Evolutionary conservation across 1,140 invertebrate genomes (phyloP).

Genomic region (Drosophila subpulchrella): DNA sequence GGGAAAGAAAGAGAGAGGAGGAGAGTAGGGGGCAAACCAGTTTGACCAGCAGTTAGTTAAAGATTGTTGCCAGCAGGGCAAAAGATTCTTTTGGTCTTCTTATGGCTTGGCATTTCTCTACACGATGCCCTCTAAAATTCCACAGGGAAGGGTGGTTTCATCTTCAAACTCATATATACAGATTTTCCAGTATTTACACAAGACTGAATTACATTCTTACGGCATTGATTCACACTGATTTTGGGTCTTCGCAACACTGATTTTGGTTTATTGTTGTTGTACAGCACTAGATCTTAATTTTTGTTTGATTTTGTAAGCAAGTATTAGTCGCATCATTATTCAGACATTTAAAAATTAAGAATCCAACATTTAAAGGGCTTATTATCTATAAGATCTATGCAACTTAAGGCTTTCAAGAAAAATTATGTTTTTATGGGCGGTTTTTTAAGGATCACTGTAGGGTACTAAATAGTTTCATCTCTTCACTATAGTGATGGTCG

Average conservation of each 20-base stretch:
- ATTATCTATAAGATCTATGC: too few species aligned
- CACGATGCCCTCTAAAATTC: slow-evolving; percentile 15
- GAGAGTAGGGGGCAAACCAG: slow-evolving; percentile 31
- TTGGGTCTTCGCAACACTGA: not conserved
- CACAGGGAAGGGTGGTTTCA: slow-evolving; percentile 2
- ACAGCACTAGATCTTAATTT: not conserved
- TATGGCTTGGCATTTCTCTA: slow-evolving; percentile 40
- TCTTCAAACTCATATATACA: not conserved
- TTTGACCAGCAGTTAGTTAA: slow-evolving; percentile 54
- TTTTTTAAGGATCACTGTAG: not conserved
- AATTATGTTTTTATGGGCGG: not conserved
- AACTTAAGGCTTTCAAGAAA: not conserved
- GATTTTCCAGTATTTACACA: not conserved
- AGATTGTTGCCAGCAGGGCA: slow-evolving; percentile 51
- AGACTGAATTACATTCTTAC: not conserved
- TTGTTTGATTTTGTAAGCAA: not conserved
- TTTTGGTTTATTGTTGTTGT: not conserved
- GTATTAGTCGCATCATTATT: too few species aligned
- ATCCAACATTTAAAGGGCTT: too few species aligned
- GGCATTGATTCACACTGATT: not conserved
- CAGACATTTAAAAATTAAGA: too few species aligned
- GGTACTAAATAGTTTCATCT: slow-evolving; percentile 6
- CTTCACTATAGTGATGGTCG: slow-evolving; percentile 4
- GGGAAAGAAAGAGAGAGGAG: not conserved
- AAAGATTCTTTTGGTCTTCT: slow-evolving; percentile 48